Percentiles rank a stretch among this genome's conserved stretches.
Conservation (phyloP, 2,888 invertebrate genomes). For the Sinopyrophorus schimmeli region DNA sequence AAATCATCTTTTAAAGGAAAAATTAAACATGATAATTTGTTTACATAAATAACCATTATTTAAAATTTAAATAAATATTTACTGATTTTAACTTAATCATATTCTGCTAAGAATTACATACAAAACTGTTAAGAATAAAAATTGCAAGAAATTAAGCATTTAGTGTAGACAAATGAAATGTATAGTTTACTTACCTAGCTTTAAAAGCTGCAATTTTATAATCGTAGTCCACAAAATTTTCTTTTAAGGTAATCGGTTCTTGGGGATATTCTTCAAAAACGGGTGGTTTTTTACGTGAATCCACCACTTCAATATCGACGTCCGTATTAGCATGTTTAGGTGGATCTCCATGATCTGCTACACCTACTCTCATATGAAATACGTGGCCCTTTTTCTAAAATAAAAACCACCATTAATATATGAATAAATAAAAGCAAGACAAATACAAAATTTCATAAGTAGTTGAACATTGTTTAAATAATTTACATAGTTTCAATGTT, state of each 20-base stretch:
- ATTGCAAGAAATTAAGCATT: no score
- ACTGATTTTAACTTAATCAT: no score
- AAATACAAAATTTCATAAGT: background rate
- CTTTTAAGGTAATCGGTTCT: conserved; percentile 68
- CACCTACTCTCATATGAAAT: conserved; percentile 73
- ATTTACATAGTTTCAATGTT: background rate
- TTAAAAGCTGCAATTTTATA: conserved; percentile 70
- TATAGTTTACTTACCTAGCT: conserved; percentile 70
- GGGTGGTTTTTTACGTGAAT: conserved; percentile 85
- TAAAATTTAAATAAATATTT: no score
- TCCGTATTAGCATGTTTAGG: conserved; percentile 72
- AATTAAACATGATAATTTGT: no score
- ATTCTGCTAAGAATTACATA: no score
- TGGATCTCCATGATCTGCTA: conserved; percentile 74
- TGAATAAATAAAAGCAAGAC: conserved; percentile 12
- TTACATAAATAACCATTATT: no score
- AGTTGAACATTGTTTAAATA: background rate
- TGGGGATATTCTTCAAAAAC: conserved; percentile 67
- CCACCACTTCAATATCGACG: conserved; percentile 82
- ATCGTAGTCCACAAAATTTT: conserved; percentile 75
- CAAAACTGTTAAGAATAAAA: no score
- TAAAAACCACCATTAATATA: no score
- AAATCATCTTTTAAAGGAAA: no score
- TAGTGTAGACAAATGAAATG: no score
- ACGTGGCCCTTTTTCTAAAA: conserved; percentile 64